A percentile compares a stretch with the other conserved stretches of the same genome.
Conservation (phyloP, 2,113 vertebrate species). For the Rhynchomys soricoides region DNA sequence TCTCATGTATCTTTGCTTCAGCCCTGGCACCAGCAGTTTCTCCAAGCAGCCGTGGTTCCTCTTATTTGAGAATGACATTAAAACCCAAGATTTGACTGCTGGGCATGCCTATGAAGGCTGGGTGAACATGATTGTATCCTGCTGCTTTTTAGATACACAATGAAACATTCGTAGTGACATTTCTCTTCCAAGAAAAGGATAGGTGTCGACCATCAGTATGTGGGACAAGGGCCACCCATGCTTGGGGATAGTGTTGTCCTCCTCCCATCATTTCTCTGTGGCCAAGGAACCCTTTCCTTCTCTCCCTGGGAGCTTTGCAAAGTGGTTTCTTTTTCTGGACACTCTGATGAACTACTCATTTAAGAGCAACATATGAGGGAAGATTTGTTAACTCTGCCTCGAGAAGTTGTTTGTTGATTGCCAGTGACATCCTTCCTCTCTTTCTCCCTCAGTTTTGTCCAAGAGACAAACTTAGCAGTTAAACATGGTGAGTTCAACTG, state of each 20-base stretch:
- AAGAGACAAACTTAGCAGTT: conserved; percentile 39
- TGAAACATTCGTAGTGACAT: not conserved
- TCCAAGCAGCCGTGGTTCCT: not conserved
- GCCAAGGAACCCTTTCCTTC: not conserved
- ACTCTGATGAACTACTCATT: conserved; percentile 56
- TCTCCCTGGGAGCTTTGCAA: conserved; percentile 19
- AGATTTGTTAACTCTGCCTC: conserved; percentile 60
- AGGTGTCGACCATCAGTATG: not conserved
- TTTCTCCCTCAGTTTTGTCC: not conserved
- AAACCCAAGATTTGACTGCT: not conserved
- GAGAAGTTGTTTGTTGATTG: conserved; percentile 39
- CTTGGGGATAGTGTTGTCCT: not conserved
- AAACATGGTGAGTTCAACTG: not conserved
- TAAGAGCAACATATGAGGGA: conserved; percentile 1
- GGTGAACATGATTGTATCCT: not conserved
- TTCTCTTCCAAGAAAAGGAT: not conserved
- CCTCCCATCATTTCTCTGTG: not conserved
- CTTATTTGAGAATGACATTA: not conserved
- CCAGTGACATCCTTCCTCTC: not conserved
- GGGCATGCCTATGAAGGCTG: not conserved
- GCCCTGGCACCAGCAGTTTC: not conserved
- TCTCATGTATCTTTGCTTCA: not conserved
- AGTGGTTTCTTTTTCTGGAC: conserved; percentile 54
- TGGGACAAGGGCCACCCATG: not conserved
- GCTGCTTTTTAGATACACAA: not conserved